Evolutionary conservation across 1,140 invertebrate genomes (phyloP).

Genomic region (Neodiprion virginianus): DNA sequence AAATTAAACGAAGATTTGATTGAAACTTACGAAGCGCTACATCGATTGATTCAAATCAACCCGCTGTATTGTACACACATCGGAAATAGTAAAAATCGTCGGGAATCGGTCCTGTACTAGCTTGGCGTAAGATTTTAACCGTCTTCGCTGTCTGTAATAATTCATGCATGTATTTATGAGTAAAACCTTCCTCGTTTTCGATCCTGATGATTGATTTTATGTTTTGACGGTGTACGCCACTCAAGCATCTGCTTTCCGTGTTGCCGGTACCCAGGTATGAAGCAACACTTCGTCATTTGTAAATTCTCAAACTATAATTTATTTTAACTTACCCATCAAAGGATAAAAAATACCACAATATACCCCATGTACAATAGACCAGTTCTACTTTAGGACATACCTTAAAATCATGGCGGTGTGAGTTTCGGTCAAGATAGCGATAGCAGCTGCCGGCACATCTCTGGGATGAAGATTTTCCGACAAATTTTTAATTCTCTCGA

Average conservation of each 20-base stretch:
- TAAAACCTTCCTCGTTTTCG: constrained; percentile 14
- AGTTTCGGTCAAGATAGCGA: constrained; percentile 20
- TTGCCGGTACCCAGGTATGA: not conserved
- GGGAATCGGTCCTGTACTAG: constrained; percentile 15
- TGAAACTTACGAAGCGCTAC: no score
- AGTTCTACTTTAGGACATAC: constrained; percentile 15
- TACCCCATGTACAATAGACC: no score
- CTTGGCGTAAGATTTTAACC: constrained; percentile 20
- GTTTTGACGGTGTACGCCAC: not conserved
- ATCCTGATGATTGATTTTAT: constrained; percentile 10
- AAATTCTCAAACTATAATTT: no score
- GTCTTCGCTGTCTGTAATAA: constrained; percentile 17
- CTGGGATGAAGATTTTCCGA: constrained; percentile 19
- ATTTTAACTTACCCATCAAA: no score
- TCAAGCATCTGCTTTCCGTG: not conserved
- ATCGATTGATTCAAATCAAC: not conserved
- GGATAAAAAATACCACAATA: no score
- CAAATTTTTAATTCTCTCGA: constrained; percentile 19
- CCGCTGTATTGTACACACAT: not conserved
- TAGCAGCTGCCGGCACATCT: constrained; percentile 18
- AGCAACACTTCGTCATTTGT: not conserved
- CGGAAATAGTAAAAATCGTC: constrained; percentile 28
- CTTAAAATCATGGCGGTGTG: constrained; percentile 21
- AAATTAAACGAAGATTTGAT: not conserved
- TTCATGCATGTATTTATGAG: constrained; percentile 12